Conservation (phyloP, 2,888 invertebrate genomes). For the Deilephila elpenor region DNA sequence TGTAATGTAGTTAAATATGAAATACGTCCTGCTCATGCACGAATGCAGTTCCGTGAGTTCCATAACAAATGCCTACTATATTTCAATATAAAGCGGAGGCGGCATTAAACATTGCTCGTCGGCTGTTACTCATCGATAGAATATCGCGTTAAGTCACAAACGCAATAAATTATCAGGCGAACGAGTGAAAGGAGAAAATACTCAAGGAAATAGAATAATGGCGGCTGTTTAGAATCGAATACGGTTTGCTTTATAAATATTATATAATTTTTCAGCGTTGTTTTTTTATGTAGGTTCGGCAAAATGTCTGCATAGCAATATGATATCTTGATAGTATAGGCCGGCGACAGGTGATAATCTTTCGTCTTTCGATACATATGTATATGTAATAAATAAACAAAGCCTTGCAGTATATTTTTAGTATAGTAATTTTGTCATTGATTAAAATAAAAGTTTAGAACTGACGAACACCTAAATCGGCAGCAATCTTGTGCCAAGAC, state of each 20-base stretch:
- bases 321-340: no score
- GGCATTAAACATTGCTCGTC: conserved; percentile 16
- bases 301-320: no score
- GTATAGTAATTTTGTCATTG: no score
- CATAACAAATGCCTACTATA: conserved; percentile 25
- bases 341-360: no score
- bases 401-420: no score
- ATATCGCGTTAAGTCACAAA: conserved; percentile 21
- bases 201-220: conserved; percentile 63
- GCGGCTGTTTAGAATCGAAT: conserved; percentile 50
- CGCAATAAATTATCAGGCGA: conserved; percentile 47
- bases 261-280: not conserved
- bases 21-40: no score
- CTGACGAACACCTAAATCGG: no score
- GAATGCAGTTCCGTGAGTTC: not conserved
- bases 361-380: no score
- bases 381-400: no score
- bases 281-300: not conserved
- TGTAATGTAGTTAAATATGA: no score
- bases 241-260: conserved; percentile 52
- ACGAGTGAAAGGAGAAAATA: conserved; percentile 56
- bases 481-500: no score
- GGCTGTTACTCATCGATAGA: conserved; percentile 27
- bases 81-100: conserved; percentile 28
- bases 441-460: no score